Evolutionary conservation across 1,140 invertebrate genomes (phyloP).

Genomic region (Drosophila mauritiana): DNA sequence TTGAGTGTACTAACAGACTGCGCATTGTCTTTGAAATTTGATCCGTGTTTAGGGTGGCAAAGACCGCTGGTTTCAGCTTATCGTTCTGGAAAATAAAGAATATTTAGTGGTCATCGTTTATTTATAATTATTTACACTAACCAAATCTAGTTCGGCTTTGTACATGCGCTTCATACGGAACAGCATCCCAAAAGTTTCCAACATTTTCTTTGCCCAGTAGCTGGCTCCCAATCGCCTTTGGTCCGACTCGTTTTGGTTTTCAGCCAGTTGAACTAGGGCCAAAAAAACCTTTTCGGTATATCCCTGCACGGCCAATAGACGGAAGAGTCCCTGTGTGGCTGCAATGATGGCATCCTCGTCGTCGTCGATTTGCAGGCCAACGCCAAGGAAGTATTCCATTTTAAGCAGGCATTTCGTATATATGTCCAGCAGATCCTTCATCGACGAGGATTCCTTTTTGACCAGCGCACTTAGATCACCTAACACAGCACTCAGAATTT

Average conservation of each 20-base stretch:
- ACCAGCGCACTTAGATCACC: conserved; percentile 41
- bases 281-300: conserved; percentile 72
- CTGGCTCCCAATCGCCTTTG: conserved; percentile 54
- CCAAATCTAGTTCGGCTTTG: conserved; percentile 72
- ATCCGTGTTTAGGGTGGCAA: conserved; percentile 51
- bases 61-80: conserved; percentile 51
- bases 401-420: conserved; percentile 54
- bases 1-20: conserved; percentile 59
- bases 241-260: conserved; percentile 46
- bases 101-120: neutral
- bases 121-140: conserved; percentile 11
- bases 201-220: conserved; percentile 75
- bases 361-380: conserved; percentile 30
- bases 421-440: conserved; percentile 62
- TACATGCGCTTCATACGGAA: conserved; percentile 75
- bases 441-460: conserved; percentile 41
- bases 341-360: conserved; percentile 53
- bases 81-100: conserved; percentile 42
- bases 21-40: conserved; percentile 53
- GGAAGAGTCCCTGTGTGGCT: conserved; percentile 65
- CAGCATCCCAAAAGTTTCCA: conserved; percentile 65
- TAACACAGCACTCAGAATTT: conserved; percentile 39
- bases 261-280: conserved; percentile 58
- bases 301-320: conserved; percentile 65
- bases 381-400: conserved; percentile 69